phyloP scores from a whole-genome alignment of 2,113 vertebrate species.

The Echinops telfairi region DNA sequence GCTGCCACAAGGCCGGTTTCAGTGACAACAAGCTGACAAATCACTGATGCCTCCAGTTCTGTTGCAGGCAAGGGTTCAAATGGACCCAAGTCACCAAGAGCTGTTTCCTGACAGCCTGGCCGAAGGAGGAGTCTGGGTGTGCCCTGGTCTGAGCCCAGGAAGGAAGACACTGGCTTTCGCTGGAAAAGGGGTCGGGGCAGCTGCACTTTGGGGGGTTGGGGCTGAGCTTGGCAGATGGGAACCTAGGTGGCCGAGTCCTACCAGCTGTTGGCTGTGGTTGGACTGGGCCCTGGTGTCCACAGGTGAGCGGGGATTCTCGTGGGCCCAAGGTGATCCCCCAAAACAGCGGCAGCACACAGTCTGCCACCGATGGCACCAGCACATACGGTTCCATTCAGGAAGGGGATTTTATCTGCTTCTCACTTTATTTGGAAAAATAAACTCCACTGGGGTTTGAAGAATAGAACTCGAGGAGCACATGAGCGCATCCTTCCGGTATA shows the following conservation, averaged over 20 bases:
- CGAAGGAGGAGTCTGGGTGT: rapidly evolving
- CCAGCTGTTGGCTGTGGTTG: background rate
- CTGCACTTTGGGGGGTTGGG: background rate
- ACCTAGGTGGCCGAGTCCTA: background rate
- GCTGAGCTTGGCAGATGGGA: background rate
- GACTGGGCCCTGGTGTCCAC: rapidly evolving
- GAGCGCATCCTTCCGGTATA: too few relatives aligned
- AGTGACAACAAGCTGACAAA: background rate
- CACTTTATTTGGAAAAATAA: background rate
- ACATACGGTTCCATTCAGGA: background rate
- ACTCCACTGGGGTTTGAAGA: background rate
- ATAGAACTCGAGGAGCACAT: background rate
- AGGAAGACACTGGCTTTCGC: background rate
- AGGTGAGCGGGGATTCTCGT: background rate
- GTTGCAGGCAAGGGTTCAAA: background rate
- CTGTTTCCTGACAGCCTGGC: background rate
- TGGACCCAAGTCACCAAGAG: background rate
- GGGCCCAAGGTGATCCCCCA: background rate
- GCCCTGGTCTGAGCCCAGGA: background rate
- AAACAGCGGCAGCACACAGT: too few relatives aligned
- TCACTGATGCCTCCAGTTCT: background rate
- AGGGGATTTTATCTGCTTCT: too few relatives aligned
- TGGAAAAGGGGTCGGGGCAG: background rate
- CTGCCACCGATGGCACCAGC: background rate
- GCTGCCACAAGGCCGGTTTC: background rate